Evolutionary conservation across 2,888 invertebrate species (phyloP), one percentile per base, ranked within the genome.

Genomic region (Myopa testacea): DNA sequence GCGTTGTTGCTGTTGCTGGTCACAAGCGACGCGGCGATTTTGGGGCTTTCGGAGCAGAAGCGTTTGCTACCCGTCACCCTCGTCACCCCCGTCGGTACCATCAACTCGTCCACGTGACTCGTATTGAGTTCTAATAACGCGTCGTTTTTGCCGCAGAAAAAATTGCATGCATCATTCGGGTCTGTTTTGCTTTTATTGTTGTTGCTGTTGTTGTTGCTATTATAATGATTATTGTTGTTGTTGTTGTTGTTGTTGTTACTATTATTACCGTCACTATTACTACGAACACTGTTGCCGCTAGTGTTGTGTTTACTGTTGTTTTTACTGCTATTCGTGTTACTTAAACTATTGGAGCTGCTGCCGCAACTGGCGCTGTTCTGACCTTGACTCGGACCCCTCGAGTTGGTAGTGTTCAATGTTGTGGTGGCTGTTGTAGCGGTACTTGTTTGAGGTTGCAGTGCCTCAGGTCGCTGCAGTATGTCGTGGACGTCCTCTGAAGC

Each of bases 341-440:
- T 84, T 79, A 83, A 77, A 72, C 83, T 83, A 81, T 82, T 79
- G 77, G 80, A 79, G 78, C 83, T 82, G 78, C 78, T 76, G 37
- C 38, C 26, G 76, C 65, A 80, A 72, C 72, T 68, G 68, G 65
- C 78, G 79, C 76, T 82, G 79, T 81, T 82, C 65, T 82, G 81
- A 81, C 78, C 81, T 76, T 77, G 78, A 55, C 74, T 78, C 65
- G 26, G 2, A 26, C 26, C 26, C 26, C 69, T 68, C 34, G 60
- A 6, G 70, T 77, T 60, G 40, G n/a, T 52, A 40, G 62, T 73
- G 74, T 74, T 79, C 62, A 71, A 70, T 34, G 67, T 65, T 45
- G 67, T 75, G 40, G 38, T 63, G 60, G 10, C 26, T 74, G 76
- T 76, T 40, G 67, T 63, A 50, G 67, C 72, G 55, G 45, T 62